A percentile compares a stretch with the other conserved stretches of the same genome.
Evolutionary conservation across 2,113 vertebrate genomes (phyloP).

Genomic region (Beaufortia kweichowensis): DNA sequence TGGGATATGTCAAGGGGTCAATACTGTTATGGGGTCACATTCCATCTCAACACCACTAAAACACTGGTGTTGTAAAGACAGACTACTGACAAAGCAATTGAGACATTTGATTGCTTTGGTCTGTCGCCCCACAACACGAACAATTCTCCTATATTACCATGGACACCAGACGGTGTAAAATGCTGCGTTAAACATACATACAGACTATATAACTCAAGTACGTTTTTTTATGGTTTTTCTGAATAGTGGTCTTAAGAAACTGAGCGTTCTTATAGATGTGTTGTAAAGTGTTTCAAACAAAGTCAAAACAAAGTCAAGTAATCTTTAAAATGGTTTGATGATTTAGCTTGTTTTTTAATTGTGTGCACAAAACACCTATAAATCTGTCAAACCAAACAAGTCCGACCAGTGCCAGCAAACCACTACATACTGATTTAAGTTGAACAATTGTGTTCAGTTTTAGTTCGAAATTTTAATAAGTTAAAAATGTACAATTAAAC

Average conservation of each 20-base stretch:
- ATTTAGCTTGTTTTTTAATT: not conserved
- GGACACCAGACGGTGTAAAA: not conserved
- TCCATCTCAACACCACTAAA: constrained; percentile 27
- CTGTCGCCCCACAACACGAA: not conserved
- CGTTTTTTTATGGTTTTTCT: not conserved
- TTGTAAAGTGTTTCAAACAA: not conserved
- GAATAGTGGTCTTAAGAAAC: not conserved
- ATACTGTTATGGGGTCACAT: not conserved
- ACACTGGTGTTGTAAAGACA: constrained; percentile 6
- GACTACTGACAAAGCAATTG: not conserved
- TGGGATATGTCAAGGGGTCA: constrained; percentile 6
- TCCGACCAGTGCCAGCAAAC: not conserved
- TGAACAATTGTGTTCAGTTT: too few species aligned
- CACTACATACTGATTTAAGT: too few species aligned
- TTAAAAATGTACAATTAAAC: too few species aligned
- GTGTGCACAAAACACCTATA: not conserved
- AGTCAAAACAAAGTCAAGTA: too few species aligned
- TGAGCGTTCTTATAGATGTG: not conserved
- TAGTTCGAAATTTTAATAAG: too few species aligned
- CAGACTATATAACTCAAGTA: not conserved
- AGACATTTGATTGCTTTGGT: constrained; percentile 4
- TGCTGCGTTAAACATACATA: not conserved
- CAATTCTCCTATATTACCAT: not conserved
- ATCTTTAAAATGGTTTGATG: too few species aligned
- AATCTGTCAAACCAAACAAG: not conserved